Percentiles rank a stretch among this genome's conserved stretches.
phyloP scores from a whole-genome alignment of 2,888 invertebrate species.

The Pasiphila rectangulata region DNA sequence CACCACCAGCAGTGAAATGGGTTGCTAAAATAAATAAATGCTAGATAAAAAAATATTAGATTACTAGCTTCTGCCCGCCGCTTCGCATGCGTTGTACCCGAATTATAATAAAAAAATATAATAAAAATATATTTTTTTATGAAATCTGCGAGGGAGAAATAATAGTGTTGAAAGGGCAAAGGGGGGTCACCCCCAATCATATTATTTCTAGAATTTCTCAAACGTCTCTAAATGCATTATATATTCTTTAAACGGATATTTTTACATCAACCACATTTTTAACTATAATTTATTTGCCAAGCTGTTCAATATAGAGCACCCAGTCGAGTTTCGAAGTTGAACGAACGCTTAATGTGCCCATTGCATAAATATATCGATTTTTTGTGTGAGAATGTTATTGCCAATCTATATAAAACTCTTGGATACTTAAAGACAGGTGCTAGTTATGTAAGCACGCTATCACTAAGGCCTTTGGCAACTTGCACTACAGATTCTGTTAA shows the following conservation, averaged over 20 bases:
- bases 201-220: too few relatives aligned
- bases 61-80: too few relatives aligned
- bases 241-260: neutral
- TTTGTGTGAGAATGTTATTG: slow-evolving; percentile 18
- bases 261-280: neutral
- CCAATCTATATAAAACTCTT: slow-evolving; percentile 3
- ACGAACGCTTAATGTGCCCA: slow-evolving; percentile 27
- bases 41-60: too few relatives aligned
- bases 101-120: too few relatives aligned
- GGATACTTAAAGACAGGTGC: slow-evolving; percentile 5
- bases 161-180: too few relatives aligned
- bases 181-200: too few relatives aligned
- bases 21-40: too few relatives aligned
- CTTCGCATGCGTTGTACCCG: too few relatives aligned
- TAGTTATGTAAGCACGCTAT: slow-evolving; percentile 1
- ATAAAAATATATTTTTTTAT: too few relatives aligned
- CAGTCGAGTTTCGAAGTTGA: slow-evolving; percentile 38
- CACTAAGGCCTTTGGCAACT: slow-evolving; percentile 4
- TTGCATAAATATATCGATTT: slow-evolving; percentile 23
- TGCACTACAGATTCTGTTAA: neutral
- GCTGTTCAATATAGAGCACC: neutral
- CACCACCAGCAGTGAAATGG: too few relatives aligned
- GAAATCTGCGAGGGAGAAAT: too few relatives aligned
- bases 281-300: neutral
- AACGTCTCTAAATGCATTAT: too few relatives aligned